These are phyloP conservation scores for Netelia inedita DNA, from an alignment of 2,888 invertebrate genomes.

Conservation along the genomic window DNA sequence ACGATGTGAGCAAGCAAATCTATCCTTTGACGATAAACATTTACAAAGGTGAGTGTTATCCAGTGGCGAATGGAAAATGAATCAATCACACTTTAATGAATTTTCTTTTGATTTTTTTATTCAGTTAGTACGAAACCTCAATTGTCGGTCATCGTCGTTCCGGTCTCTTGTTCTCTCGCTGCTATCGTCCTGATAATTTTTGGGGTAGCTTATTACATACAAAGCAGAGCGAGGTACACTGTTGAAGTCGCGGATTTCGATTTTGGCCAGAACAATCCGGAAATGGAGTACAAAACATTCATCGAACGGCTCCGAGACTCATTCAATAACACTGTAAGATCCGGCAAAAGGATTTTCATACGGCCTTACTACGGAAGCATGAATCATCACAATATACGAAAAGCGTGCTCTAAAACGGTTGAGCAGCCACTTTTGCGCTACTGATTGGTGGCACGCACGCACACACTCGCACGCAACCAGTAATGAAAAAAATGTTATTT, in stretches of 20 bases:
- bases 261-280: conserved; percentile 92
- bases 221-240: conserved; percentile 92
- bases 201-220: conserved; percentile 94
- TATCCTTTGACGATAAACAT: conserved; percentile 92
- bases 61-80: not conserved
- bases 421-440: conserved; percentile 48
- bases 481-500: conserved; percentile 59
- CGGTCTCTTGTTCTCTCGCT: conserved; percentile 92
- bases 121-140: conserved; percentile 92
- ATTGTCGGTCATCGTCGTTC: conserved; percentile 95
- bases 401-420: conserved; percentile 42
- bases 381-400: conserved; percentile 76
- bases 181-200: conserved; percentile 94
- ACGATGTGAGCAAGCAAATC: conserved; percentile 90
- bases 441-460: conserved; percentile 5
- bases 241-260: conserved; percentile 97
- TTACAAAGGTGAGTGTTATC: conserved; percentile 89
- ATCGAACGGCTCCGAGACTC: conserved; percentile 93
- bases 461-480: conserved; percentile 64
- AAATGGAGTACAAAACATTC: conserved; percentile 95
- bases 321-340: conserved; percentile 88
- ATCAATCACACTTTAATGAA: conserved; percentile 27
- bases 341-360: conserved; percentile 79
- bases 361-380: conserved; percentile 83
- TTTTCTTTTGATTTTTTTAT: conserved; percentile 58